Percentiles rank a stretch among this genome's conserved stretches.
Evolutionary conservation across 2,113 vertebrate species (phyloP).

Genomic region (Erythrocebus patas): DNA sequence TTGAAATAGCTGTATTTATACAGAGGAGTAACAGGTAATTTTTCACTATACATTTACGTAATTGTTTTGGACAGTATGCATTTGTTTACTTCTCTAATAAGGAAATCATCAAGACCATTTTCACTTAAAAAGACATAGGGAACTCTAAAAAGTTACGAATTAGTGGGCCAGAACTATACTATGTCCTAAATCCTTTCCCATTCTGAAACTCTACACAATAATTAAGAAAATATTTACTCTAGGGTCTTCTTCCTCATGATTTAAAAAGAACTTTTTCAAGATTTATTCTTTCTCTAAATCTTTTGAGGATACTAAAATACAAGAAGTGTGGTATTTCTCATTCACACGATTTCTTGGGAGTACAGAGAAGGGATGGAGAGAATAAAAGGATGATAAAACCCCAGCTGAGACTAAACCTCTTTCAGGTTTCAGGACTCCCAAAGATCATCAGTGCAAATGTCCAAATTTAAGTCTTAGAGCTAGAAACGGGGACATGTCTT

Average conservation of each 20-base stretch:
- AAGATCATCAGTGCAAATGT: neutral
- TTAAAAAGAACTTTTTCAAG: neutral
- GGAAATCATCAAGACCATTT: neutral
- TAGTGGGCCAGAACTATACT: neutral
- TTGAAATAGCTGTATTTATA: neutral
- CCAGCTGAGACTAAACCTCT: neutral
- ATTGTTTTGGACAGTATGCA: neutral
- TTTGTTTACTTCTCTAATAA: neutral
- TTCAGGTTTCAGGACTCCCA: slow-evolving; percentile 14
- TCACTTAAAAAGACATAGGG: neutral
- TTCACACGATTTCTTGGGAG: neutral
- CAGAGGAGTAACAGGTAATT: neutral
- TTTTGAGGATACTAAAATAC: neutral
- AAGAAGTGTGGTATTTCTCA: neutral
- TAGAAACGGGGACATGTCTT: neutral
- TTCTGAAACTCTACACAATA: neutral
- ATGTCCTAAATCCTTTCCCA: neutral
- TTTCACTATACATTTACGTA: neutral
- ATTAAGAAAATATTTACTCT: neutral
- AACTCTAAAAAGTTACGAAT: neutral
- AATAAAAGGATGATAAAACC: neutral
- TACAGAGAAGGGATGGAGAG: neutral
- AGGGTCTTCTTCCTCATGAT: neutral
- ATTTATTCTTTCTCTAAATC: neutral
- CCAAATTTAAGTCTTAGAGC: neutral